Evolutionary conservation across 2,797 vertebrate species (phyloP), one percentile per base, ranked within the genome.

Genomic region (Pithecia hirsuta): DNA sequence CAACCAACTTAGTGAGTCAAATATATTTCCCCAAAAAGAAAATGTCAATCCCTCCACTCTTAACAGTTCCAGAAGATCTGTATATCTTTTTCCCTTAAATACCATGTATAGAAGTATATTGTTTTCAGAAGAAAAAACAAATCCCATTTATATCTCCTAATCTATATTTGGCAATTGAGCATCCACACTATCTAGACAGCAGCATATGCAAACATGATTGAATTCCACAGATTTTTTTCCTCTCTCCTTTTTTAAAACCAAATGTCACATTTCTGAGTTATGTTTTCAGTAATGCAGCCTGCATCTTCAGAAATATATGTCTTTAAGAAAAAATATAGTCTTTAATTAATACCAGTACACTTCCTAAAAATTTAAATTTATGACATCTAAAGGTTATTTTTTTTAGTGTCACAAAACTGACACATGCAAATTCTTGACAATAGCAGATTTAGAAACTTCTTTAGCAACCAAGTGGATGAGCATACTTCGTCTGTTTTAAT

Each of bases 121-220:
- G 46, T 94, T 92, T 14, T 91, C 91, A 96, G 44, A 89, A 92
- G 64, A 33, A 70, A 26, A 24, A 88, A 48, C 52, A 80, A 41
- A 57, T 89, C 10, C 52, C 48, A 39, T 89, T 96, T 95, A 93
- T 87, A 83, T 86, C 72, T 90, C 91, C 39, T 64, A 24, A 72
- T 91, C 89, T 98, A 79, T 94, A 97, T 95, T 92, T 97, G 70
- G 79, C 59, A 96, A 74, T 76, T 70, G 39, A 91, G 33, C 57
- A 84, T 46, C 89, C 82, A 96, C 57, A 67, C 83, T 59, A 72
- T 93, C 86, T 94, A 97, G 97, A 95, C 94, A 97, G 67, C 39
- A 91, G 87, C 93, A 97, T 96, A 93, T 75, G 81, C 46, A 94
- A 94, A 97, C 91, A 90, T 97, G 94, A 97, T 41, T 90, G 39